Conservation (phyloP, 2,113 vertebrate genomes). For the Cavia aperea region DNA sequence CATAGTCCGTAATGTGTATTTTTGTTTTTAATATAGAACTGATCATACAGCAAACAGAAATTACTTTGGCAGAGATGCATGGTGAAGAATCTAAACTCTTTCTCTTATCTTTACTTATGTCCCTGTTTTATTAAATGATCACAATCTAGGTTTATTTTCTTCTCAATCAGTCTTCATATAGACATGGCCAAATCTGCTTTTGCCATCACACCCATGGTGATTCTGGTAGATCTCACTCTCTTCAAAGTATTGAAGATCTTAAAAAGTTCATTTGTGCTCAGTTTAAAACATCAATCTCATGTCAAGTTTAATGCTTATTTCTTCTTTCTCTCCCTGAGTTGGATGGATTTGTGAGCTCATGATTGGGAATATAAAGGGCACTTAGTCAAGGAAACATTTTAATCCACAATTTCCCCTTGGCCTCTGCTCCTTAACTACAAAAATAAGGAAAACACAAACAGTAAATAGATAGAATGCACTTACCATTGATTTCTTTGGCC, state of each 20-base stretch:
- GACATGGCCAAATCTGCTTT: background rate
- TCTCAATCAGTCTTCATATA: background rate
- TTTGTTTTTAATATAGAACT: background rate
- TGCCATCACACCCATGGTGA: background rate
- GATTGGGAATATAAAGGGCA: background rate
- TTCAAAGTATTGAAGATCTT: background rate
- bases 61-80: background rate
- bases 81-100: background rate
- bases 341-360: background rate
- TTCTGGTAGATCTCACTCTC: background rate
- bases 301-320: background rate
- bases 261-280: background rate
- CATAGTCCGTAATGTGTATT: background rate
- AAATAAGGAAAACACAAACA: too few relatives aligned
- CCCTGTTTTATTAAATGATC: background rate
- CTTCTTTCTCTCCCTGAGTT: background rate
- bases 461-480: background rate
- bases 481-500: background rate
- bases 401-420: background rate
- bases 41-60: background rate
- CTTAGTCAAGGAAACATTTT: background rate
- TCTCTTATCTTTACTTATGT: background rate
- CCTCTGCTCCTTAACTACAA: background rate
- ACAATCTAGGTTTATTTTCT: background rate
- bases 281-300: background rate